Evolutionary conservation across 2,113 vertebrate genomes (phyloP).

Genomic region (Nothoprocta perdicaria): DNA sequence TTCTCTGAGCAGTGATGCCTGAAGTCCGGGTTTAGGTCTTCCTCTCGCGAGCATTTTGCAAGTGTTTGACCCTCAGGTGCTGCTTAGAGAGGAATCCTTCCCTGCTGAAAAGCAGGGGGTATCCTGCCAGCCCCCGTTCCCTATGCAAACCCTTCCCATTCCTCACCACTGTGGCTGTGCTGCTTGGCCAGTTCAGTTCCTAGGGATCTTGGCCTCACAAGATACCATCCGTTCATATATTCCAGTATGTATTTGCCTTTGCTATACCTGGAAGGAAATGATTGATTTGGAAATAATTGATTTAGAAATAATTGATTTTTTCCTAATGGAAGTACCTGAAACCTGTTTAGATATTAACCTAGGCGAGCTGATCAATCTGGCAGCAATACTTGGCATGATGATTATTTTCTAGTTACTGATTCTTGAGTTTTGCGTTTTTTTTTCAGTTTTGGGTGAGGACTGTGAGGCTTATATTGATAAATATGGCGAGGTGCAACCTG

Average conservation of each 20-base stretch:
- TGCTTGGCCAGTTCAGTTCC: not conserved
- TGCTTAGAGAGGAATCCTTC: too few relatives aligned
- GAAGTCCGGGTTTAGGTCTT: not conserved
- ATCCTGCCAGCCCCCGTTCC: not conserved
- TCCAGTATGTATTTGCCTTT: not conserved
- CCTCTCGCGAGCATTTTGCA: too few relatives aligned
- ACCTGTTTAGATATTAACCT: not conserved
- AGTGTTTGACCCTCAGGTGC: too few relatives aligned
- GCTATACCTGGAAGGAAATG: not conserved
- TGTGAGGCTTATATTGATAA: not conserved
- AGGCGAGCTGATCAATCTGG: not conserved
- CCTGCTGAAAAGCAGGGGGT: not conserved
- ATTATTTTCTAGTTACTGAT: not conserved
- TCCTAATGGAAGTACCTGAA: not conserved
- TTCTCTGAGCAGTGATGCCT: not conserved
- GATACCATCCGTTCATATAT: not conserved
- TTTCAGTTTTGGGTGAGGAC: slow-evolving; percentile 41
- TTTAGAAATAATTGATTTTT: not conserved
- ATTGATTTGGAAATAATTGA: not conserved
- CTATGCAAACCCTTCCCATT: not conserved
- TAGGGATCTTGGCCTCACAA: not conserved
- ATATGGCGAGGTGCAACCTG: not conserved
- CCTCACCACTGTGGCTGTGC: not conserved
- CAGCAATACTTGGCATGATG: not conserved
- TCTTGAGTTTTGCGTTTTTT: not conserved